Base-by-base conservation (phyloP, 2,113 vertebrate genomes). In the Aythya baeri region DNA sequence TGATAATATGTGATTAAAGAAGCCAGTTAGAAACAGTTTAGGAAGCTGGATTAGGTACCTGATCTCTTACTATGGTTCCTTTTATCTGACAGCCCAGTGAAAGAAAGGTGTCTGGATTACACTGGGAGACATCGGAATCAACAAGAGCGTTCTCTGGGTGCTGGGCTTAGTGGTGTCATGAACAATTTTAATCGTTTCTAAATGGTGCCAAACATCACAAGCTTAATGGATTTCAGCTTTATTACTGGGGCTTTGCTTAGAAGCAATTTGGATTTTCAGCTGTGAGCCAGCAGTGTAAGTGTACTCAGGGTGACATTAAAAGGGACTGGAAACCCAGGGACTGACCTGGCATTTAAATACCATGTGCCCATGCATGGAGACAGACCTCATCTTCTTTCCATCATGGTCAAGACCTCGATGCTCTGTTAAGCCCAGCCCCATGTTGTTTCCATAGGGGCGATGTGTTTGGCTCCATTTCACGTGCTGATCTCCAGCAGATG, bases 211-310 rank as follows among this genome's bases (percentile, higher is more conserved):
- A 96, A 96, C 91, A 96, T 96, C 93, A 83, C 81, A 55, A 65
- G 94, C 96, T 97, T 97, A 97, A 92, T 94, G 95, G 95, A 96
- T 97, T 97, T 96, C 38, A 15, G 92, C 93, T 95, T 96, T 96
- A 92, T 96, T 95, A 96, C 52, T 92, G 91, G 83, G 71, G 93
- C 93, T 97, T 97, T 96, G 88, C 93, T 88, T 89, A 63, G 89
- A 91, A 96, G 94, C 94, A 95, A 36, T 96, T 97, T 95, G 84
- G 94, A 95, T 95, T 93, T 97, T 95, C 92, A 89, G 54, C 92
- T 77, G 88, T 65, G 84, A 89, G 94, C 75, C 88, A 83, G 63
- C 86, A 43, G 4, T 67, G 89, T 54, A 18, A 94, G 89, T 70
- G 67, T 86, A 13, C 65, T 88, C 68, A 27, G 0, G 0, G 7